These are phyloP conservation scores for Lobophora halterata DNA, from an alignment of 2,888 invertebrate genomes.

Conservation along the genomic window DNA sequence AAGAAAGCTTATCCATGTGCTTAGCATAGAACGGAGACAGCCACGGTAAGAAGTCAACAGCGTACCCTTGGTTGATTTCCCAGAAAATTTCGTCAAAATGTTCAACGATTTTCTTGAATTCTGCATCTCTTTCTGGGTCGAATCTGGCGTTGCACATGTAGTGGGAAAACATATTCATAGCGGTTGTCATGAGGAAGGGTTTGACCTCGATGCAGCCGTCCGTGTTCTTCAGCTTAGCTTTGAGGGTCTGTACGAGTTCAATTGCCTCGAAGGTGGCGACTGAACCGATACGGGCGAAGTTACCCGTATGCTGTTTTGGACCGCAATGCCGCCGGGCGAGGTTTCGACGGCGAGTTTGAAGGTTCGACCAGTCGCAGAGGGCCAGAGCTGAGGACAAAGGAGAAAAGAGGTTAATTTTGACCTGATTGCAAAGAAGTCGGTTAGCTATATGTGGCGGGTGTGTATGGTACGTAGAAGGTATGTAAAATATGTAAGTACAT, in stretches of 20 bases:
- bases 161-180: constrained; percentile 91
- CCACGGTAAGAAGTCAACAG: constrained; percentile 93
- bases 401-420: too few species aligned
- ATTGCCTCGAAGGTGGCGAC: constrained; percentile 84
- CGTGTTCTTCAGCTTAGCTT: constrained; percentile 57
- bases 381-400: constrained; percentile 86
- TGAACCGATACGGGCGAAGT: constrained; percentile 86
- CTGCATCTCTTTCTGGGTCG: constrained; percentile 82
- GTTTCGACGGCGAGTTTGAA: constrained; percentile 89
- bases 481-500: too few species aligned
- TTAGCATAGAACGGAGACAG: constrained; percentile 85
- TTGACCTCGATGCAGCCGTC: constrained; percentile 82
- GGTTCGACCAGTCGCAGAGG: constrained; percentile 92
- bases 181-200: constrained; percentile 85
- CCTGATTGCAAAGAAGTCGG: too few species aligned
- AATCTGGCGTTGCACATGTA: constrained; percentile 93
- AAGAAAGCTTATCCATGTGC: constrained; percentile 84
- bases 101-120: constrained; percentile 85
- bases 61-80: constrained; percentile 95
- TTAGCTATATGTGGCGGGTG: too few species aligned
- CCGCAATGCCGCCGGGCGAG: constrained; percentile 90
- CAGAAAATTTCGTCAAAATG: constrained; percentile 93
- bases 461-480: too few species aligned
- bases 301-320: constrained; percentile 86
- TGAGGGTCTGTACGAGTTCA: constrained; percentile 81